phyloP scores from a whole-genome alignment of 2,113 vertebrate species.

The Lepus americanus region DNA sequence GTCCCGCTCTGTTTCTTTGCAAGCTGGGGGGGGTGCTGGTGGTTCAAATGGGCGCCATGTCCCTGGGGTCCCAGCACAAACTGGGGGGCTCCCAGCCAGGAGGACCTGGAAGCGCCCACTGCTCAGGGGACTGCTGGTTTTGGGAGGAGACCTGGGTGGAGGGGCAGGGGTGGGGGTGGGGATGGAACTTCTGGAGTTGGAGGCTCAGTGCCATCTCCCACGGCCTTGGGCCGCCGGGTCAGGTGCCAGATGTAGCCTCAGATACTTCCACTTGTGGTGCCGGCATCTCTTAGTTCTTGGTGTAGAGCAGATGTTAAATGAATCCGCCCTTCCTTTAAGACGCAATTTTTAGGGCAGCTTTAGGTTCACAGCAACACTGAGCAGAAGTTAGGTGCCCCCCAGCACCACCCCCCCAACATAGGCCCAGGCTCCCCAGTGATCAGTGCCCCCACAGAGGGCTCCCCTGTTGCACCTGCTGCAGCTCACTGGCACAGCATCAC shows the following conservation, averaged over 20 bases:
- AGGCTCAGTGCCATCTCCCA: fast-evolving
- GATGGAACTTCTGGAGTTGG: background rate
- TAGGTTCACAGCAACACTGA: background rate
- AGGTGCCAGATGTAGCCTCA: fast-evolving
- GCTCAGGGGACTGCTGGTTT: too few relatives aligned
- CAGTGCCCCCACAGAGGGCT: background rate
- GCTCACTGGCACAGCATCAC: background rate
- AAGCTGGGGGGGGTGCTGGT: background rate
- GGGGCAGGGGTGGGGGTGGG: background rate
- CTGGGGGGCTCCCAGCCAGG: background rate
- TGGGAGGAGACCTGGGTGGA: background rate
- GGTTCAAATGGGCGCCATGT: fast-evolving
- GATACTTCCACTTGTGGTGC: background rate
- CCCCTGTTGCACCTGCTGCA: fast-evolving
- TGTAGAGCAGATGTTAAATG: background rate
- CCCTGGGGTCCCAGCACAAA: background rate
- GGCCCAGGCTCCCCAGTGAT: fast-evolving
- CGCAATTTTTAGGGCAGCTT: background rate
- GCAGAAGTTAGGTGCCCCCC: background rate
- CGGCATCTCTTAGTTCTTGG: background rate
- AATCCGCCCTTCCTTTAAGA: background rate
- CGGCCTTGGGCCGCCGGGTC: background rate
- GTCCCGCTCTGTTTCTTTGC: too few relatives aligned
- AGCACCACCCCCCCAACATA: fast-evolving
- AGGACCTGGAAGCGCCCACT: too few relatives aligned